Percentiles rank a stretch among this genome's conserved stretches.
These are phyloP conservation scores for Zosterops lateralis DNA, from an alignment of 2,113 vertebrate genomes.

Conservation along the genomic window DNA sequence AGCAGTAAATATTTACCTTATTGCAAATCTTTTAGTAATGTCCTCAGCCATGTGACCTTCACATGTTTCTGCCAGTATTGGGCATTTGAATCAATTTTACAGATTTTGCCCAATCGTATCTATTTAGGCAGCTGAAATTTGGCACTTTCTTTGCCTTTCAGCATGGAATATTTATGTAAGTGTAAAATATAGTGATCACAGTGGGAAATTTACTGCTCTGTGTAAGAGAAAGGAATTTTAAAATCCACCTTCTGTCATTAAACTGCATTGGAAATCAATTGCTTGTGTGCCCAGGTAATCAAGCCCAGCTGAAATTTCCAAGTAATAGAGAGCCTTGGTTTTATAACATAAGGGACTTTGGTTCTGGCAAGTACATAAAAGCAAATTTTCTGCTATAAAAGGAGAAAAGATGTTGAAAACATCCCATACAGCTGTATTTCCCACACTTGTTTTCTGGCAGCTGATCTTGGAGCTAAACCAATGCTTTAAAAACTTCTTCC, in stretches of 20 bases:
- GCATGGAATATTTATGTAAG: not conserved
- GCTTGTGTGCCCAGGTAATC: constrained; percentile 37
- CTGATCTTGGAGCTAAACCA: constrained; percentile 63
- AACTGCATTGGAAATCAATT: not conserved
- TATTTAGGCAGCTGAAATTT: constrained; percentile 21
- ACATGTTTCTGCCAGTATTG: not conserved
- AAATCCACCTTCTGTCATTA: not conserved
- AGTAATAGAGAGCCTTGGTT: constrained; percentile 29
- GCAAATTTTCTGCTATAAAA: constrained; percentile 92
- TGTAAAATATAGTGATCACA: not conserved
- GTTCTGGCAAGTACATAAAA: constrained; percentile 79
- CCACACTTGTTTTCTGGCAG: constrained; percentile 75
- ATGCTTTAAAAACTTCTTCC: constrained; percentile 68
- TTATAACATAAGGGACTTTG: constrained; percentile 61
- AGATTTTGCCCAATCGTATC: not conserved
- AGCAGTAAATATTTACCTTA: constrained; percentile 3
- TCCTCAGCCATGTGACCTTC: not conserved
- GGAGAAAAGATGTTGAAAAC: constrained; percentile 82
- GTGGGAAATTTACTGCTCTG: not conserved
- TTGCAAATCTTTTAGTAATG: not conserved
- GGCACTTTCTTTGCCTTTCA: not conserved
- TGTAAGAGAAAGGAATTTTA: not conserved
- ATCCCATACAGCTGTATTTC: constrained; percentile 70
- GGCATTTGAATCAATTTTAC: not conserved
- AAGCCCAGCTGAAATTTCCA: constrained; percentile 29